These are phyloP conservation scores for Neocrepidodera transversa DNA, from an alignment of 2,888 invertebrate species.

Conservation along the genomic window DNA sequence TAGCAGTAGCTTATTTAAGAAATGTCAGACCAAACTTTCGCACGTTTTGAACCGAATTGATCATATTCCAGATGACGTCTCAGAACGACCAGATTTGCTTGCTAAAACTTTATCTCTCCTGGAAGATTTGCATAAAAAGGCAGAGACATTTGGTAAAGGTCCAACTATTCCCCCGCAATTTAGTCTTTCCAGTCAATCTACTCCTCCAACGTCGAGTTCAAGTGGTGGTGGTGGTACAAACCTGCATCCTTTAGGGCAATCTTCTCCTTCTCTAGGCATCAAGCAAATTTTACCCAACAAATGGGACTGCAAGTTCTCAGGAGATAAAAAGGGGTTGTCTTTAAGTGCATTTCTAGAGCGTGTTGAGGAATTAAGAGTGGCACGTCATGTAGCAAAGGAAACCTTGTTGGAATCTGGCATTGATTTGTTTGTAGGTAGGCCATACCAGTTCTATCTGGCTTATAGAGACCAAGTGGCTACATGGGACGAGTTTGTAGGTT, in stretches of 20 bases:
- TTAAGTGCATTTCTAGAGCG: conserved; percentile 18
- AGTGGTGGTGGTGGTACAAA: too few species aligned
- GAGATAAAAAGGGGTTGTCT: conserved; percentile 19
- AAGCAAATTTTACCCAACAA: background rate
- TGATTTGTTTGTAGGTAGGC: conserved; percentile 15
- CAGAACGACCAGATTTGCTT: background rate
- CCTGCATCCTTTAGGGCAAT: too few species aligned
- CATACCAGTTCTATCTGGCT: too few species aligned
- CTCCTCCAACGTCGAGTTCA: too few species aligned
- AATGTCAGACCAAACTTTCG: background rate
- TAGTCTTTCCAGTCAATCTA: too few species aligned
- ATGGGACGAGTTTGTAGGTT: too few species aligned
- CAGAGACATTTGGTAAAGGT: background rate
- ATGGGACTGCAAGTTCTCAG: conserved; percentile 15
- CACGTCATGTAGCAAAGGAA: conserved; percentile 3
- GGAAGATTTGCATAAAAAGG: background rate
- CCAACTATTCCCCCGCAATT: too few species aligned
- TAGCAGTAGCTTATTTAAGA: background rate
- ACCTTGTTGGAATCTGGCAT: background rate
- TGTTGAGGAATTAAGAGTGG: conserved; percentile 19
- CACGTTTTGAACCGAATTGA: background rate
- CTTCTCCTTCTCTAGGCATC: too few species aligned
- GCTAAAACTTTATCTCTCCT: background rate
- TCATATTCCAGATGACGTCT: background rate
- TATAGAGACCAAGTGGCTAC: too few species aligned